Conservation (phyloP, 2,113 vertebrate genomes). For the Eudyptes chrysolophus region DNA sequence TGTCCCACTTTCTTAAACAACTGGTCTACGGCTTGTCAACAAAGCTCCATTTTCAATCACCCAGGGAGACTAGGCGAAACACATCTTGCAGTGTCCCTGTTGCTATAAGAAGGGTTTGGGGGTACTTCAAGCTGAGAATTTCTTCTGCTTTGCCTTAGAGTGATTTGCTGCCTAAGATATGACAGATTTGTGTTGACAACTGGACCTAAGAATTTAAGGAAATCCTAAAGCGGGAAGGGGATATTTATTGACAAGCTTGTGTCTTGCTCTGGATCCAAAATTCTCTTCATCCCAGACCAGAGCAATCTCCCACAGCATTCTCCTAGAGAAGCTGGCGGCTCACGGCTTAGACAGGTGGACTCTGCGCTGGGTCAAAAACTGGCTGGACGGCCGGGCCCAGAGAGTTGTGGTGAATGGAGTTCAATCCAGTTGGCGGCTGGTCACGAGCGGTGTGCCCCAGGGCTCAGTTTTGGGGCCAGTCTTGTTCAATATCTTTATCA, state of each 20-base stretch:
- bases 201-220: constrained; percentile 25
- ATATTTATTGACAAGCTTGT: constrained; percentile 23
- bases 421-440: too few species aligned
- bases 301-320: not conserved
- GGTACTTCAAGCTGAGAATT: constrained; percentile 22
- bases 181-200: constrained; percentile 41
- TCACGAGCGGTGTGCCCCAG: too few species aligned
- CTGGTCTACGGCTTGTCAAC: constrained; percentile 28
- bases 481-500: too few species aligned
- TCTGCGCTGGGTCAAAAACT: too few species aligned
- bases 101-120: not conserved
- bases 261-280: not conserved
- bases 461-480: too few species aligned
- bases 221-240: not conserved
- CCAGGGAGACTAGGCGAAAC: not conserved
- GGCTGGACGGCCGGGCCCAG: too few species aligned
- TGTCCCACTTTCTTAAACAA: constrained; percentile 47
- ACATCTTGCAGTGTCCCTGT: not conserved
- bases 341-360: too few species aligned
- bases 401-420: too few species aligned
- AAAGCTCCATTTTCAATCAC: constrained; percentile 33
- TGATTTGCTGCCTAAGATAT: constrained; percentile 25
- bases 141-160: constrained; percentile 43
- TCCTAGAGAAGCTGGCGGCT: too few species aligned
- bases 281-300: not conserved